phyloP scores from a whole-genome alignment of 2,113 vertebrate genomes.

The Egretta garzetta region DNA sequence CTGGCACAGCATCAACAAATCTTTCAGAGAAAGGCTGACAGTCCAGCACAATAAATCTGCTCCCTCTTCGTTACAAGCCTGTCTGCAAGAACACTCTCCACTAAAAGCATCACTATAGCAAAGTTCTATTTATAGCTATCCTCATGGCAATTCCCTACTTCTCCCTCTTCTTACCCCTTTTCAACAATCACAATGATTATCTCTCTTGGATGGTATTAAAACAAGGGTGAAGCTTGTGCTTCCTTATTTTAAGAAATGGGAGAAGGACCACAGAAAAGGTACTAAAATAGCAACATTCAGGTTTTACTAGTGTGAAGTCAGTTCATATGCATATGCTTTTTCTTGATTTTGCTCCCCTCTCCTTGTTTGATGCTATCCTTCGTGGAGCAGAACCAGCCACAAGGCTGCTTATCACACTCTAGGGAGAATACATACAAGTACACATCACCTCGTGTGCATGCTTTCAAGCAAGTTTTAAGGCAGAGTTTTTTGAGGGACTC shows the following conservation, averaged over 20 bases:
- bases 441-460: fast-evolving
- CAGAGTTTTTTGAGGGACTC: neutral
- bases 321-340: neutral
- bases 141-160: neutral
- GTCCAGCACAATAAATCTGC: slow-evolving; percentile 59
- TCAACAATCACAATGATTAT: neutral
- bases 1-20: slow-evolving; percentile 49
- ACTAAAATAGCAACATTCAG: neutral
- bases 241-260: neutral
- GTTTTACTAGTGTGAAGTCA: neutral
- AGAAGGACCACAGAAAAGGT: neutral
- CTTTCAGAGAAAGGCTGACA: slow-evolving; percentile 42
- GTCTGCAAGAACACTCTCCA: slow-evolving; percentile 17
- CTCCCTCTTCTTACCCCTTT: neutral
- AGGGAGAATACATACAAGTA: neutral
- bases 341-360: neutral
- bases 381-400: neutral
- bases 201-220: neutral
- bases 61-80: slow-evolving; percentile 28
- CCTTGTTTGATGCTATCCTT: neutral
- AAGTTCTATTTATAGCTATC: slow-evolving; percentile 54
- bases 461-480: neutral
- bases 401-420: neutral
- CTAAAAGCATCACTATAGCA: slow-evolving; percentile 43
- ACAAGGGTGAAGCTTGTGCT: neutral